Percentiles rank a stretch among this genome's conserved stretches.
These are phyloP conservation scores for Leptodirus hochenwartii DNA, from an alignment of 2,888 invertebrate genomes.

Conservation along the genomic window DNA sequence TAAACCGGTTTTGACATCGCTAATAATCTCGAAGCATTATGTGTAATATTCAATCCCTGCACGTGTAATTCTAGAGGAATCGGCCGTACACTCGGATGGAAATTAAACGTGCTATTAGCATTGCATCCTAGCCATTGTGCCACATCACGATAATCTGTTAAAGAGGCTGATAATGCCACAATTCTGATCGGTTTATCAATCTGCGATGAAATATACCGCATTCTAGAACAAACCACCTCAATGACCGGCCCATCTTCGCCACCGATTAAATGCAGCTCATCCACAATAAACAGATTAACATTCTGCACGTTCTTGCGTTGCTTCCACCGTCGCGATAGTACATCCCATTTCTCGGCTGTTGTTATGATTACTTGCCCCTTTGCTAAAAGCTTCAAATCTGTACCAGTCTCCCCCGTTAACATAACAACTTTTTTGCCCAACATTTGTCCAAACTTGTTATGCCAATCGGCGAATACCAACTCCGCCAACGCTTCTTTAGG, in stretches of 20 bases:
- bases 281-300: conserved; percentile 88
- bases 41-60: conserved; percentile 94
- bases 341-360: conserved; percentile 98
- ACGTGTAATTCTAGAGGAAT: conserved; percentile 90
- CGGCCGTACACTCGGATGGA: conserved; percentile 94
- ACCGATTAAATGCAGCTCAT: conserved; percentile 83
- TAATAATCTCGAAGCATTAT: conserved; percentile 87
- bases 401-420: conserved; percentile 92
- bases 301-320: conserved; percentile 97
- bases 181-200: conserved; percentile 79
- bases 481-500: conserved; percentile 86
- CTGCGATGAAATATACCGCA: conserved; percentile 93
- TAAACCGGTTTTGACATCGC: conserved; percentile 98
- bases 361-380: conserved; percentile 93
- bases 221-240: conserved; percentile 81
- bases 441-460: conserved; percentile 62
- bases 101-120: conserved; percentile 89
- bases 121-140: conserved; percentile 94
- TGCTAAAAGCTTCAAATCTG: conserved; percentile 81
- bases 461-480: conserved; percentile 80
- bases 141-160: conserved; percentile 89
- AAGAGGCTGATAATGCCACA: conserved; percentile 80
- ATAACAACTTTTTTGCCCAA: conserved; percentile 78
- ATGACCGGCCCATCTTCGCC: conserved; percentile 86
- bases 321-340: conserved; percentile 94